These are phyloP conservation scores for Theristicus caerulescens DNA, from an alignment of 2,113 vertebrate genomes.

Conservation along the genomic window DNA sequence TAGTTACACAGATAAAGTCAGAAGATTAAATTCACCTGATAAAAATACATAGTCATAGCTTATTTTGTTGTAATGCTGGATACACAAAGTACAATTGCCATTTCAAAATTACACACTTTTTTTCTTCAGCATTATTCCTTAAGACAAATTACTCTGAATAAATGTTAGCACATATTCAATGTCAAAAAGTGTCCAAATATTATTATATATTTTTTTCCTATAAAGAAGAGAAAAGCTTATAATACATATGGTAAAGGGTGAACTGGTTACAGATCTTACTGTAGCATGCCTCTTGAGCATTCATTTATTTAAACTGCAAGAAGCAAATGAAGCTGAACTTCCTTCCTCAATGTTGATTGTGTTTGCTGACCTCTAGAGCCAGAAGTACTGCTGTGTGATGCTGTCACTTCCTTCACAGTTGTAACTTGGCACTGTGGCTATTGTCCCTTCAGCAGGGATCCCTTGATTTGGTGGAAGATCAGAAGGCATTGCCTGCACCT, in stretches of 20 bases:
- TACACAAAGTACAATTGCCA: neutral
- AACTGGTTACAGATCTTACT: neutral
- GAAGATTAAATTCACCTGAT: neutral
- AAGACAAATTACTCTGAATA: neutral
- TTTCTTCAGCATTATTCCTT: neutral
- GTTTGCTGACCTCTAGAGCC: slow-evolving; percentile 13
- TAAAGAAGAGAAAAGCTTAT: neutral
- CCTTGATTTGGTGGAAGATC: neutral
- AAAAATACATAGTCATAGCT: neutral
- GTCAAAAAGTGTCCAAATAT: neutral
- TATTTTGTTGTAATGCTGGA: neutral
- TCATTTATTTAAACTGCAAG: slow-evolving; percentile 36
- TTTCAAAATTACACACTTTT: neutral
- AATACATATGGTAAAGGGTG: neutral
- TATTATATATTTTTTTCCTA: neutral
- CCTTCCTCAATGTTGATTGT: neutral
- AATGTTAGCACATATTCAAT: neutral
- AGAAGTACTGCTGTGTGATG: neutral
- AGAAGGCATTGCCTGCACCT: neutral
- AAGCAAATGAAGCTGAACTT: slow-evolving; percentile 38
- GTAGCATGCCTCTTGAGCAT: neutral
- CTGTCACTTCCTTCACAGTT: slow-evolving; percentile 35
- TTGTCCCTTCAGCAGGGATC: slow-evolving; percentile 4
- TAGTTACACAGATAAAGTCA: neutral
- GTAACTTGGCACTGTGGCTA: neutral